Evolutionary conservation across 2,888 invertebrate genomes (phyloP).

Genomic region (Caenorhabditis auriculariae): DNA sequence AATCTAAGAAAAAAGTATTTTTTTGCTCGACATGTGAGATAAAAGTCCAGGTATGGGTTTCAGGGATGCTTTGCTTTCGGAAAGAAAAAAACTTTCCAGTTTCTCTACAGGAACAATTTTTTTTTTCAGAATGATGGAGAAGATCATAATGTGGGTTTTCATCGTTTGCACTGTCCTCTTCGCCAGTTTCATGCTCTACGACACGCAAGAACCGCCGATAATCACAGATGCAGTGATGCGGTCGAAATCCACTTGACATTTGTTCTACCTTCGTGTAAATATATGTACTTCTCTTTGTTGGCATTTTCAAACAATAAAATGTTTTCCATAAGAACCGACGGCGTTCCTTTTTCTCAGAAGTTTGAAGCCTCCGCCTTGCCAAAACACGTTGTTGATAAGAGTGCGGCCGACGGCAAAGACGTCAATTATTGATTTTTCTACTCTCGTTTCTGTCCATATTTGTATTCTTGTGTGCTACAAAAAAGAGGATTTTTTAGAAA

Average conservation of each 20-base stretch:
- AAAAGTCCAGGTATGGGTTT: too few species aligned
- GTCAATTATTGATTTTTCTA: neutral
- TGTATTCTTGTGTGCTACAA: neutral
- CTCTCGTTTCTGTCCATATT: neutral
- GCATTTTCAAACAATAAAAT: neutral
- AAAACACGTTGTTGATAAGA: too few species aligned
- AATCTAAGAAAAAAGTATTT: too few species aligned
- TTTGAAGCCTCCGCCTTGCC: too few species aligned
- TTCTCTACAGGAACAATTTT: neutral
- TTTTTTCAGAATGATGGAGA: constrained; percentile 52
- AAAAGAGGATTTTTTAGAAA: neutral
- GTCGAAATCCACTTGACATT: constrained; percentile 20
- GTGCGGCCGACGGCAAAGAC: too few species aligned
- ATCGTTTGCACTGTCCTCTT: constrained; percentile 52
- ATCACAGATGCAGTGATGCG: constrained; percentile 54
- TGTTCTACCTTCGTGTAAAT: constrained; percentile 1
- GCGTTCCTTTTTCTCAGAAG: too few species aligned
- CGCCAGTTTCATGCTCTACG: constrained; percentile 55
- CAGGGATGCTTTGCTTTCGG: too few species aligned
- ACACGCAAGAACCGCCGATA: constrained; percentile 50
- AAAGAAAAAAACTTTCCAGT: too few species aligned
- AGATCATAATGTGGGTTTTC: constrained; percentile 56
- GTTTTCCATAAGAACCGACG: too few species aligned
- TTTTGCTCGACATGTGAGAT: too few species aligned
- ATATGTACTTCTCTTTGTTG: neutral